Evolutionary conservation across 2,113 vertebrate species (phyloP).

Genomic region (Semicossyphus pulcher): DNA sequence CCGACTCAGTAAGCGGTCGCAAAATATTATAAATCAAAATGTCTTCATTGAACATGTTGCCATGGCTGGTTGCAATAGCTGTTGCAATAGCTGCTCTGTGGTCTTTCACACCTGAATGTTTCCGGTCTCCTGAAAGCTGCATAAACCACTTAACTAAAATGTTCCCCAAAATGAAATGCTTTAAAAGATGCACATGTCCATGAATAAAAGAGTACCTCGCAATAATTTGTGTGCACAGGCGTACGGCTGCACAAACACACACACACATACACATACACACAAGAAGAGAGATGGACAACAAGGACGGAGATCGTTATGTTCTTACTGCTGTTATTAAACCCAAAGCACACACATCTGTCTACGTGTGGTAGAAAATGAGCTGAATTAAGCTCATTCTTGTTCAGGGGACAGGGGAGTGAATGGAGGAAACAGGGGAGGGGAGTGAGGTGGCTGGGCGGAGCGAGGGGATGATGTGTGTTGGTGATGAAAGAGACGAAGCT

Average conservation of each 20-base stretch:
- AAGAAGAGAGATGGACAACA: constrained; percentile 6
- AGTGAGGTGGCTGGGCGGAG: constrained; percentile 12
- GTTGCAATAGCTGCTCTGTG: constrained; percentile 39
- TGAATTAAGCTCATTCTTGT: constrained; percentile 77
- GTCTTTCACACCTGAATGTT: constrained; percentile 59
- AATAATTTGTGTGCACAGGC: constrained; percentile 14
- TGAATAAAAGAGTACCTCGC: constrained; percentile 14
- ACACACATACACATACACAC: not conserved
- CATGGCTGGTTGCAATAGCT: constrained; percentile 48
- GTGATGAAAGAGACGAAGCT: constrained; percentile 64
- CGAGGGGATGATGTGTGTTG: constrained; percentile 19
- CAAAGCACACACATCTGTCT: constrained; percentile 51
- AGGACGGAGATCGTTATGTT: constrained; percentile 15
- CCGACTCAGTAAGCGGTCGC: constrained; percentile 17
- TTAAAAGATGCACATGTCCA: constrained; percentile 33
- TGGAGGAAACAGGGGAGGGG: constrained; percentile 46
- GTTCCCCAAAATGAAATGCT: constrained; percentile 42
- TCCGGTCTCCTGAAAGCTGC: constrained; percentile 49
- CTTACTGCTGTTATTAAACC: constrained; percentile 42
- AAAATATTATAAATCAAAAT: constrained; percentile 60
- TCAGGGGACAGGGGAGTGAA: constrained; percentile 65
- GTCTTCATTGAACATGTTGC: constrained; percentile 53
- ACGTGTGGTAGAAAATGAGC: constrained; percentile 69
- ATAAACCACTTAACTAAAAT: constrained; percentile 53
- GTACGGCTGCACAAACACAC: constrained; percentile 19